Conservation (phyloP, 1,140 invertebrate species). For the Matsumurasca onukii region DNA sequence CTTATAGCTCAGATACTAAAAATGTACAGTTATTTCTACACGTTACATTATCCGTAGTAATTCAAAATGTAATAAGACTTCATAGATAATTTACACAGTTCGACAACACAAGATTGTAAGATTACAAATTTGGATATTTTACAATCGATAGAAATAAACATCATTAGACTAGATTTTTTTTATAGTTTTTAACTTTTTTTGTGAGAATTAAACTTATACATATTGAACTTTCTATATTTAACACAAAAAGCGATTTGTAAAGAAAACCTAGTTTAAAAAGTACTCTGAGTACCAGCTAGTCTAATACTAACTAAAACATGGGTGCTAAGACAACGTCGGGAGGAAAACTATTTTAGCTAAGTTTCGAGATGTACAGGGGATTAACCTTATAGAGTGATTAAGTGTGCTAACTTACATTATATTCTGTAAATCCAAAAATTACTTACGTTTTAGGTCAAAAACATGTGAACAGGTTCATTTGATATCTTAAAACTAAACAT, state of each 20-base stretch:
- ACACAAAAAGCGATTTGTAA: too few species aligned
- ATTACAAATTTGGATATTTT: slow-evolving; percentile 13
- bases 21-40: slow-evolving; percentile 31
- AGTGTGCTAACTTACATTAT: slow-evolving; percentile 9
- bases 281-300: neutral
- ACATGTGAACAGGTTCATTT: slow-evolving; percentile 8
- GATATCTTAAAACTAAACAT: slow-evolving; percentile 25
- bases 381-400: neutral
- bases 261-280: too few species aligned
- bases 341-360: slow-evolving; percentile 3
- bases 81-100: slow-evolving; percentile 17
- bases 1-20: slow-evolving; percentile 17
- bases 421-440: neutral
- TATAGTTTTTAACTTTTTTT: slow-evolving; percentile 8
- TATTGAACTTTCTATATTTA: too few species aligned
- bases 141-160: slow-evolving; percentile 24
- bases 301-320: neutral
- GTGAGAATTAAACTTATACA: too few species aligned
- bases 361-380: neutral
- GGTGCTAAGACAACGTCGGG: neutral
- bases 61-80: slow-evolving; percentile 14
- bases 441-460: slow-evolving; percentile 12
- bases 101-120: slow-evolving; percentile 29
- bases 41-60: slow-evolving; percentile 5
- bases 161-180: slow-evolving; percentile 10